These are phyloP conservation scores for Pygoscelis adeliae DNA, from an alignment of 2,113 vertebrate genomes.

Conservation along the genomic window DNA sequence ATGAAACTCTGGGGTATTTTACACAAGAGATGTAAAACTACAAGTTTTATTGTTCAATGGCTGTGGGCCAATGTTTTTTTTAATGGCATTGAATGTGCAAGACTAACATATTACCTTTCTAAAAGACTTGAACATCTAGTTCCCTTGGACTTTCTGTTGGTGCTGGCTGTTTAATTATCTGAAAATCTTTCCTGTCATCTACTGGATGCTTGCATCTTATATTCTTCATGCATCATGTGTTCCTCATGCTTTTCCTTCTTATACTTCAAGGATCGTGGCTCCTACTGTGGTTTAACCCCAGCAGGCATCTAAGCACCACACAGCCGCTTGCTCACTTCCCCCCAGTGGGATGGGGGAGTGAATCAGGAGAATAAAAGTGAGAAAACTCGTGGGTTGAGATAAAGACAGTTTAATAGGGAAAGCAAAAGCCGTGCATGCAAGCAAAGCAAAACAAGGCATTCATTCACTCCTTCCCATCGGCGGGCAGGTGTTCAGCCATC, in stretches of 20 bases:
- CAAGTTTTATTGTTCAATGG: neutral
- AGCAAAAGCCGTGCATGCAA: too few species aligned
- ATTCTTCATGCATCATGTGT: neutral
- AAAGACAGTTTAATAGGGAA: too few species aligned
- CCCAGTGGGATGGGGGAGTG: too few species aligned
- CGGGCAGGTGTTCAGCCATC: too few species aligned
- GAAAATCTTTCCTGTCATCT: neutral
- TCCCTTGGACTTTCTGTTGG: neutral
- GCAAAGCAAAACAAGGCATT: too few species aligned
- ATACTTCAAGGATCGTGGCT: neutral
- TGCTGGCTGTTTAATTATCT: neutral
- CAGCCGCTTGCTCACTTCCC: too few species aligned
- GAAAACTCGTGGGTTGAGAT: too few species aligned
- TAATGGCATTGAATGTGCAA: neutral
- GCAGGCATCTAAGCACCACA: too few species aligned
- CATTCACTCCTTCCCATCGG: too few species aligned
- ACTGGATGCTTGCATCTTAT: neutral
- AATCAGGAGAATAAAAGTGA: too few species aligned
- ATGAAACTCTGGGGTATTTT: neutral
- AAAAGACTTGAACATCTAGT: neutral
- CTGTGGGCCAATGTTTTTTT: neutral
- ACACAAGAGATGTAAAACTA: neutral
- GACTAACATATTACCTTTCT: neutral
- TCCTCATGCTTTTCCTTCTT: neutral
- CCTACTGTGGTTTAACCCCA: neutral